Percentiles rank a stretch among this genome's conserved stretches.
Conservation (phyloP, 2,888 invertebrate species). For the Acleris sparsana region DNA sequence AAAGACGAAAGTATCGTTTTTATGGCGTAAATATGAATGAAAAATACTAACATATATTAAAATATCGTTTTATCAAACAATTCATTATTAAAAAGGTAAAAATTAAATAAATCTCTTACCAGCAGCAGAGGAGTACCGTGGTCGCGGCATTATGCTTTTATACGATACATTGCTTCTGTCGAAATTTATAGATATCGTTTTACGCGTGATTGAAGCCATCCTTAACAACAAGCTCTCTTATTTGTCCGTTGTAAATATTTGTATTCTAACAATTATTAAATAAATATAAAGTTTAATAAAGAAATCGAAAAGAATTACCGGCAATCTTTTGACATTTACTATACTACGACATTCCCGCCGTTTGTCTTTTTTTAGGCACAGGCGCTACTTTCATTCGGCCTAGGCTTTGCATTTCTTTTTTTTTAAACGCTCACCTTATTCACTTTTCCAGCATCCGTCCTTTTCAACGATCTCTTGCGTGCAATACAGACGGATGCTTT, state of each 20-base stretch:
- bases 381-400: no score
- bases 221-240: background rate
- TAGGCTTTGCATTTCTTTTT: no score
- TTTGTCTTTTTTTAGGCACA: background rate
- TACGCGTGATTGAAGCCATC: constrained; percentile 18
- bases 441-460: no score
- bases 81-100: background rate
- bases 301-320: no score
- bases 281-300: background rate
- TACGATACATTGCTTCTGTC: constrained; percentile 17
- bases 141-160: constrained; percentile 9
- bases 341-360: constrained; percentile 14
- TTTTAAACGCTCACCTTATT: no score
- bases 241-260: background rate
- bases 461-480: no score
- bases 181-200: constrained; percentile 28
- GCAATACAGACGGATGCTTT: no score
- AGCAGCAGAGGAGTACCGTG: constrained; percentile 17
- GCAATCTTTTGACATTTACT: background rate
- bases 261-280: background rate
- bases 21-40: no score
- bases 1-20: no score
- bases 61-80: no score
- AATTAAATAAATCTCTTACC: background rate
- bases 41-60: no score